Evolutionary conservation across 2,113 vertebrate genomes (phyloP).

Genomic region (Pyrgilauda ruficollis): DNA sequence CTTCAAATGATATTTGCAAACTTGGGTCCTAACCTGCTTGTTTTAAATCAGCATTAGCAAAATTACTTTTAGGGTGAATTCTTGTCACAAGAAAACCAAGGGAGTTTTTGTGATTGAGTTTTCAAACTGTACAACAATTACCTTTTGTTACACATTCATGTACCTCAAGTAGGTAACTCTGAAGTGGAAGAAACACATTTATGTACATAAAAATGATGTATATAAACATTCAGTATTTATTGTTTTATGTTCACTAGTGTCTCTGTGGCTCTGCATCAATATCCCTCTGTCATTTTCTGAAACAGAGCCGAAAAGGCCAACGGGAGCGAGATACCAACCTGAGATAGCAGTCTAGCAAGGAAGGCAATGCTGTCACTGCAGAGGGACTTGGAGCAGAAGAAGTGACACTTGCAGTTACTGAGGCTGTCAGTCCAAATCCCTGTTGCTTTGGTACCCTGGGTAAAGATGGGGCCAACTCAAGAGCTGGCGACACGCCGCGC

Average conservation of each 20-base stretch:
- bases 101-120: background rate
- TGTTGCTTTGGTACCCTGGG: background rate
- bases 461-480: background rate
- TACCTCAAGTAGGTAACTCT: background rate
- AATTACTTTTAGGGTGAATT: background rate
- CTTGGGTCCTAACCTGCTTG: background rate
- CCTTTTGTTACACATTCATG: background rate
- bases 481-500: background rate
- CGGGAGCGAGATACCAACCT: background rate
- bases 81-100: background rate
- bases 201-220: background rate
- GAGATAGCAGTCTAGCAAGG: background rate
- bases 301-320: background rate
- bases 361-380: background rate
- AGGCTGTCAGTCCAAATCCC: background rate
- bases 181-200: background rate
- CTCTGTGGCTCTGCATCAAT: background rate
- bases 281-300: background rate
- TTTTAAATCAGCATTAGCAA: background rate
- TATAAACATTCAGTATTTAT: background rate
- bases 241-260: background rate
- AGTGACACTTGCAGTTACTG: conserved; percentile 5
- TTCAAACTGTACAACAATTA: background rate
- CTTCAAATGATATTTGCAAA: background rate
- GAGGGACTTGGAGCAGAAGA: background rate